Evolutionary conservation across 64 coral and sea anemone species (phyloP).

Genomic region (Catalaphyllia jardinei): DNA sequence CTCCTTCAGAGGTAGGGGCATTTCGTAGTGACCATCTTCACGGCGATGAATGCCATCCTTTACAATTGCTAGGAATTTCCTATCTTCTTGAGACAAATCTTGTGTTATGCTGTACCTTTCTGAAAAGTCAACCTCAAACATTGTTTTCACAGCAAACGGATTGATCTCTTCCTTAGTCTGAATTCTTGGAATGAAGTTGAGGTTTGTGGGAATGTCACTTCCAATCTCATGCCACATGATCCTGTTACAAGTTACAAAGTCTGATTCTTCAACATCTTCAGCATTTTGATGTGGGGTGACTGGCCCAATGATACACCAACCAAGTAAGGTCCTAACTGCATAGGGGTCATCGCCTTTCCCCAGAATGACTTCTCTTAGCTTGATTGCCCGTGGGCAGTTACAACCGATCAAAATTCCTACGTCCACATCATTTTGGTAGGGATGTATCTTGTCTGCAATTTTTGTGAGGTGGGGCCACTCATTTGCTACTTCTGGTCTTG

Average conservation of each 20-base stretch:
- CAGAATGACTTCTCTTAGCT: constrained; percentile 56
- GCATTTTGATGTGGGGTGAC: constrained; percentile 16
- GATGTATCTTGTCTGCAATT: constrained; percentile 28
- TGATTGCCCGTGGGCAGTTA: constrained; percentile 59
- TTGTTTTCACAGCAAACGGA: constrained; percentile 23
- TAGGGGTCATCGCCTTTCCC: constrained; percentile 47
- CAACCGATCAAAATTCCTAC: constrained; percentile 46
- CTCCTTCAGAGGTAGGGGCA: too few relatives aligned
- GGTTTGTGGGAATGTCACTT: background rate
- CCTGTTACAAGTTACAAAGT: too few relatives aligned
- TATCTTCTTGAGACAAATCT: too few relatives aligned
- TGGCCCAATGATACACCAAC: constrained; percentile 50
- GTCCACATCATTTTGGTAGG: constrained; percentile 30
- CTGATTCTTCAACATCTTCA: background rate
- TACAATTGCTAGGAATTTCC: too few relatives aligned
- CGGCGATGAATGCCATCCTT: too few relatives aligned
- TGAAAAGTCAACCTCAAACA: too few relatives aligned
- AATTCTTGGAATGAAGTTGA: constrained; percentile 10
- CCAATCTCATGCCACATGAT: too few relatives aligned
- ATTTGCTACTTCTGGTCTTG: constrained; percentile 6
- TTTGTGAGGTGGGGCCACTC: constrained; percentile 30
- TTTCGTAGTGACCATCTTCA: too few relatives aligned
- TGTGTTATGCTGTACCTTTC: too few relatives aligned
- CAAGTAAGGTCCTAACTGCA: constrained; percentile 38
- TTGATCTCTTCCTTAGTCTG: constrained; percentile 53